These are phyloP conservation scores for Halcyon leucocephala DNA, from an alignment of 2,797 vertebrate genomes.

Conservation along the genomic window DNA sequence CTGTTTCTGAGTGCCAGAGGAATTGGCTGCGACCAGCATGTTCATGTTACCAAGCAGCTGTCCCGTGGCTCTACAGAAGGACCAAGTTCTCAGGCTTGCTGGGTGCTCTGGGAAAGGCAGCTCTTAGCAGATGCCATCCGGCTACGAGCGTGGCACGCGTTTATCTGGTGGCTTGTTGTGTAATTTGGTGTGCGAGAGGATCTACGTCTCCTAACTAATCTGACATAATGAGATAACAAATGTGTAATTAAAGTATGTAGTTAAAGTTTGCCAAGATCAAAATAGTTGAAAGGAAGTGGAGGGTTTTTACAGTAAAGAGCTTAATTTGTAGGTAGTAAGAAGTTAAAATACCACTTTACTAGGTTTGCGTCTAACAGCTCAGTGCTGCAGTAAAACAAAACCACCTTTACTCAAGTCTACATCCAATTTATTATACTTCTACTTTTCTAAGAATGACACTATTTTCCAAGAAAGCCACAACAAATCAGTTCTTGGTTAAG, in stretches of 20 bases:
- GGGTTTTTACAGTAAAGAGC: not conserved
- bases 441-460: not conserved
- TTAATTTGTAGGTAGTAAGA: not conserved
- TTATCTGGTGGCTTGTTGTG: not conserved
- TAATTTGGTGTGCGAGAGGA: not conserved
- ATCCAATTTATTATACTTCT: not conserved
- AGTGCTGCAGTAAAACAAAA: not conserved
- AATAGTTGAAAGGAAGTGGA: not conserved
- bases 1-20: not conserved
- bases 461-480: not conserved
- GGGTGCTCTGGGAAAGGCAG: not conserved
- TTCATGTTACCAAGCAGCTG: not conserved
- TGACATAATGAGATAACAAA: not conserved
- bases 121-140: fast-evolving
- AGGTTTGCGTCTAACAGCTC: not conserved
- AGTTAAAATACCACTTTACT: not conserved
- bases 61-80: not conserved
- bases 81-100: not conserved
- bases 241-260: not conserved
- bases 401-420: not conserved
- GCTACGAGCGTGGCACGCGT: fast-evolving
- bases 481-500: not conserved
- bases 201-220: not conserved
- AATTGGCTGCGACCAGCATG: not conserved
- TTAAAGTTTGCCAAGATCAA: not conserved